Percentiles rank a stretch among this genome's conserved stretches.
Conservation (phyloP, 2,797 vertebrate species). For the Nannoperca australis region DNA sequence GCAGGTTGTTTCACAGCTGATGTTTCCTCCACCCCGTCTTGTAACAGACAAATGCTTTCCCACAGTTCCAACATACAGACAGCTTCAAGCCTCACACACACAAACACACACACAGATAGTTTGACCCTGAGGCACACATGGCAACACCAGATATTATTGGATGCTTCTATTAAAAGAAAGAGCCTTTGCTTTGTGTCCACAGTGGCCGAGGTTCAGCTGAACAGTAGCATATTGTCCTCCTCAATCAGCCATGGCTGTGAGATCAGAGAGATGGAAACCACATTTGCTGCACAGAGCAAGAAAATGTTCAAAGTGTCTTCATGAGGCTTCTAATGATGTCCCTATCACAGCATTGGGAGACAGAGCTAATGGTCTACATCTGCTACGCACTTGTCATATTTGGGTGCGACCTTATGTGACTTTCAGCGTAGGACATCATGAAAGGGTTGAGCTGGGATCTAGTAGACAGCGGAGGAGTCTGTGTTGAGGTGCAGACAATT, state of each 20-base stretch:
- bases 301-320: slow-evolving; percentile 72
- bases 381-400: slow-evolving; percentile 46
- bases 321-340: slow-evolving; percentile 66
- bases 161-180: slow-evolving; percentile 80
- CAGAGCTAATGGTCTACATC: slow-evolving; percentile 66
- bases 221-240: slow-evolving; percentile 69
- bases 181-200: slow-evolving; percentile 58
- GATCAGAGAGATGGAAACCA: slow-evolving; percentile 64
- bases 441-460: slow-evolving; percentile 32
- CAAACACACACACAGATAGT: slow-evolving; percentile 27
- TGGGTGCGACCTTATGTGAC: slow-evolving; percentile 36
- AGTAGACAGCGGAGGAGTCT: slow-evolving; percentile 15
- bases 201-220: slow-evolving; percentile 56
- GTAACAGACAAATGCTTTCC: slow-evolving; percentile 68
- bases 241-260: slow-evolving; percentile 59
- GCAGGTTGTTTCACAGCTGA: slow-evolving; percentile 59
- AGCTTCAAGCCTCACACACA: slow-evolving; percentile 36
- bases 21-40: slow-evolving; percentile 55
- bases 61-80: slow-evolving; percentile 58
- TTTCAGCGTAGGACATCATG: slow-evolving; percentile 25
- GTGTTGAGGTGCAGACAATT: not conserved
- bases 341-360: slow-evolving; percentile 50
- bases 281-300: slow-evolving; percentile 53
- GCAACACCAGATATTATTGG: slow-evolving; percentile 82
- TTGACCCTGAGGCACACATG: slow-evolving; percentile 76